Evolutionary conservation across 1,140 invertebrate genomes (phyloP).

Genomic region (Pachypsylla venusta): DNA sequence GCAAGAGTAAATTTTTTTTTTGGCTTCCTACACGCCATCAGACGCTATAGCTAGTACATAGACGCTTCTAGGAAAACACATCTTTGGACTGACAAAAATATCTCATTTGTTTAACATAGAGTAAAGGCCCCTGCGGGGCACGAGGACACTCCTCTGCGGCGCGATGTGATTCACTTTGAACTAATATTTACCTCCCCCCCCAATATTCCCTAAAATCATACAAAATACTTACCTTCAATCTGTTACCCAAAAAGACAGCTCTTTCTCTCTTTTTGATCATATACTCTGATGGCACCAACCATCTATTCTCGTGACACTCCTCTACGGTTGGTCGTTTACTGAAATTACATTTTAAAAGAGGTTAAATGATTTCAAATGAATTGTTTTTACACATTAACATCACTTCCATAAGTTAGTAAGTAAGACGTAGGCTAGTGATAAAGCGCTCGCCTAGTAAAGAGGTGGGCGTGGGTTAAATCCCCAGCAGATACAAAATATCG

Average conservation of each 20-base stretch:
- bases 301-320: conserved; percentile 89
- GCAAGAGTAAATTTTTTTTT: no score
- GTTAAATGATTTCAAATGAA: no score
- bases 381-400: no score
- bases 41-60: no score
- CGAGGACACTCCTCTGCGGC: neutral
- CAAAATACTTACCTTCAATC: conserved; percentile 53
- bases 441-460: no score
- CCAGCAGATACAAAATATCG: no score
- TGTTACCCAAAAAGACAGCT: conserved; percentile 65
- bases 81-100: neutral
- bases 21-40: no score
- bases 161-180: conserved; percentile 8
- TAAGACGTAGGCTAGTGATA: no score
- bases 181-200: neutral
- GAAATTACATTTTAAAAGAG: no score
- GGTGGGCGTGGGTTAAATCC: no score
- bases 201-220: conserved; percentile 12
- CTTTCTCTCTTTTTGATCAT: conserved; percentile 85
- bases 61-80: no score
- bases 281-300: conserved; percentile 78
- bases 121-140: neutral
- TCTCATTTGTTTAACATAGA: conserved; percentile 14
- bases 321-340: conserved; percentile 86
- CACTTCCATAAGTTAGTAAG: no score